These are phyloP conservation scores for Bombyx mandarina DNA, from an alignment of 1,140 invertebrate species.

Conservation along the genomic window DNA sequence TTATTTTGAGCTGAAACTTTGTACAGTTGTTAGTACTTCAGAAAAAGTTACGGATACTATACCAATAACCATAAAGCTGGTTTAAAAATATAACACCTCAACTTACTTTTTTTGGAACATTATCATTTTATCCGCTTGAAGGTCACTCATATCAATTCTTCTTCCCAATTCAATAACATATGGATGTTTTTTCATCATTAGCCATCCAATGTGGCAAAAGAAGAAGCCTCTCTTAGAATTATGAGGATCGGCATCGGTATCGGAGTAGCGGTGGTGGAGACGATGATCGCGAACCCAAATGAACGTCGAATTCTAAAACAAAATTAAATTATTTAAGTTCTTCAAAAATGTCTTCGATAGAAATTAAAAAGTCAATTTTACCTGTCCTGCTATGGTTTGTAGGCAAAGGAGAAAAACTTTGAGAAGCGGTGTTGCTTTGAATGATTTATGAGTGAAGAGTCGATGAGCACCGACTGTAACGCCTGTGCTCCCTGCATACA, in stretches of 20 bases:
- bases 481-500: conserved; percentile 40
- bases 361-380: conserved; percentile 24
- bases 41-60: no score
- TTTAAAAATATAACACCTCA: no score
- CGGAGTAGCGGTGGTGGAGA: conserved; percentile 78
- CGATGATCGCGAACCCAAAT: conserved; percentile 77
- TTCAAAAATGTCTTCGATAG: background rate
- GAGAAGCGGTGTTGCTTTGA: conserved; percentile 63
- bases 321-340: background rate
- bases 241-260: conserved; percentile 78
- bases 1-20: background rate
- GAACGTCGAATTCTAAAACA: conserved; percentile 53
- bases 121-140: conserved; percentile 80
- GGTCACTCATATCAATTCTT: conserved; percentile 81
- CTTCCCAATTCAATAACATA: conserved; percentile 72
- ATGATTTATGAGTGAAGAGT: conserved; percentile 70
- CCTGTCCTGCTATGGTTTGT: conserved; percentile 72
- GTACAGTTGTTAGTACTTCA: no score
- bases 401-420: conserved; percentile 56
- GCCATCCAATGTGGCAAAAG: conserved; percentile 79
- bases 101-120: conserved; percentile 79
- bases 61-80: no score
- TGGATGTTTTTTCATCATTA: conserved; percentile 76
- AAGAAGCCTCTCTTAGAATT: conserved; percentile 78
- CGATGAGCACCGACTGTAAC: conserved; percentile 72